Evolutionary conservation across 2,888 invertebrate genomes (phyloP).

Genomic region (Nephrotoma appendiculata): DNA sequence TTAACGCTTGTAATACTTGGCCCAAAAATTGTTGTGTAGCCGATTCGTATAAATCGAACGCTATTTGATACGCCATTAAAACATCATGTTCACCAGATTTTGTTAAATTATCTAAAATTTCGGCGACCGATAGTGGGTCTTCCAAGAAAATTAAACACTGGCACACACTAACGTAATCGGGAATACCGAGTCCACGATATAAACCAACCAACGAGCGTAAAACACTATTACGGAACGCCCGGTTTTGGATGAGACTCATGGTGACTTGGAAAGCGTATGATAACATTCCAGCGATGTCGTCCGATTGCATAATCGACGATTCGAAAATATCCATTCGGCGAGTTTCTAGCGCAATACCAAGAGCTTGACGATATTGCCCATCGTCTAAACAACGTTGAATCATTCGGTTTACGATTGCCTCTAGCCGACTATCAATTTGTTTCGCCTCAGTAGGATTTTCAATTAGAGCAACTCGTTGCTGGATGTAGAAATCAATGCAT

Average conservation of each 20-base stretch:
- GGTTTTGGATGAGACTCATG: slow-evolving; percentile 90
- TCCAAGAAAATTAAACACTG: slow-evolving; percentile 95
- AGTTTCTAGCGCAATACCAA: slow-evolving; percentile 92
- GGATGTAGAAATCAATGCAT: slow-evolving; percentile 93
- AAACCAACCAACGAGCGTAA: slow-evolving; percentile 77
- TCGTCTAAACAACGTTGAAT: slow-evolving; percentile 91
- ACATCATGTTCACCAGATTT: slow-evolving; percentile 64
- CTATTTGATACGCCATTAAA: slow-evolving; percentile 97
- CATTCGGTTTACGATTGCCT: slow-evolving; percentile 93
- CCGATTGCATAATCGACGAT: slow-evolving; percentile 78
- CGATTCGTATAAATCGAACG: slow-evolving; percentile 96
- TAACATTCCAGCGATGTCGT: slow-evolving; percentile 81
- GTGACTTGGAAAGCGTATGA: slow-evolving; percentile 92
- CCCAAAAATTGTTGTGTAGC: slow-evolving; percentile 96
- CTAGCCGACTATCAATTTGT: slow-evolving; percentile 65
- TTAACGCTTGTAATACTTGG: slow-evolving; percentile 67
- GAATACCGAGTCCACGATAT: slow-evolving; percentile 75
- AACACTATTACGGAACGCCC: slow-evolving; percentile 83
- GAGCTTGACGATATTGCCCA: slow-evolving; percentile 86
- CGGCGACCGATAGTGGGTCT: slow-evolving; percentile 83
- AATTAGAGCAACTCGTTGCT: slow-evolving; percentile 61
- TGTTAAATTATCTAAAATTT: slow-evolving; percentile 79
- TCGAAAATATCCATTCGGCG: slow-evolving; percentile 95
- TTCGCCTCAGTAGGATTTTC: slow-evolving; percentile 51
- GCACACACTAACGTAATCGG: slow-evolving; percentile 97